These are phyloP conservation scores for Clivina fossor DNA, from an alignment of 2,888 invertebrate species.

Conservation along the genomic window DNA sequence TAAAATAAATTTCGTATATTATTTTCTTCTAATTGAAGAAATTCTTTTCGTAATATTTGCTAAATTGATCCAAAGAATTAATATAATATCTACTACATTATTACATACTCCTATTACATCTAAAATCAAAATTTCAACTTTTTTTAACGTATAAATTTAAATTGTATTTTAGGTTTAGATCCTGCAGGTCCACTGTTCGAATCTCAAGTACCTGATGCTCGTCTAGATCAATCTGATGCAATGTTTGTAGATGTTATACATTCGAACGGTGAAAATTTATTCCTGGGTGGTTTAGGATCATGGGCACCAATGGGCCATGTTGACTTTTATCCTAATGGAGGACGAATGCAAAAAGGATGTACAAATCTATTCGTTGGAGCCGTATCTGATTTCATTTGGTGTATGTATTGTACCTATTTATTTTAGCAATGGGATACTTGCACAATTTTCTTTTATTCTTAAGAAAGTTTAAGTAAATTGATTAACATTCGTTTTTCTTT, in stretches of 20 bases:
- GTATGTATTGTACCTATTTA: constrained; percentile 64
- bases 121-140: background rate
- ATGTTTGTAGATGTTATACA: constrained; percentile 91
- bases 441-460: too few species aligned
- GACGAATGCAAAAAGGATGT: constrained; percentile 88
- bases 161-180: constrained; percentile 67
- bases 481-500: too few species aligned
- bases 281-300: constrained; percentile 79
- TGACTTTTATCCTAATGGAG: constrained; percentile 91
- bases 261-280: constrained; percentile 90
- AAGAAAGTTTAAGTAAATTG: too few species aligned
- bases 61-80: too few species aligned
- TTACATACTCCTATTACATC: too few species aligned
- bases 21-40: too few species aligned
- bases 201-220: constrained; percentile 81
- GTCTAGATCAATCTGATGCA: constrained; percentile 83
- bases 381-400: constrained; percentile 85
- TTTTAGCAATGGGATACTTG: too few species aligned
- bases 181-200: constrained; percentile 92
- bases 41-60: too few species aligned
- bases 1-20: too few species aligned
- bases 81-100: too few species aligned
- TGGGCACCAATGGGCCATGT: constrained; percentile 93
- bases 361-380: constrained; percentile 90
- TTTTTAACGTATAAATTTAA: background rate